These are phyloP conservation scores for Glyptemys insculpta DNA, from an alignment of 2,797 vertebrate species.

Conservation along the genomic window DNA sequence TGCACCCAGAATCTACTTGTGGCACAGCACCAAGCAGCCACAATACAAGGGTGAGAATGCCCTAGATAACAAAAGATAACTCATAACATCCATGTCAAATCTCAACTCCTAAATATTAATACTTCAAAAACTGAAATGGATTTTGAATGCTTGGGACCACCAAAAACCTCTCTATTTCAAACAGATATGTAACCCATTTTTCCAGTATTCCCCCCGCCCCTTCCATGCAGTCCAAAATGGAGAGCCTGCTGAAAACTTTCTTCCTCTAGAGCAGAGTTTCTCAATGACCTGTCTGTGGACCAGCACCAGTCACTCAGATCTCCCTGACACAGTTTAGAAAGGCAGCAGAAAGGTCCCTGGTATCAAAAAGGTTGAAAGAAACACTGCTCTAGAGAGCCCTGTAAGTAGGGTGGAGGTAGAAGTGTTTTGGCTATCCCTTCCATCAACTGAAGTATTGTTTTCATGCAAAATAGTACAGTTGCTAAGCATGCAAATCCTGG, in stretches of 20 bases:
- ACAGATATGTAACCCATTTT: no score
- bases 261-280: neutral
- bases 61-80: neutral
- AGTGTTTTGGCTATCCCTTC: neutral
- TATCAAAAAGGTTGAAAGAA: neutral
- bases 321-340: neutral
- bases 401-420: neutral
- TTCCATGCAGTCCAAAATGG: neutral
- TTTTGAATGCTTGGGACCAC: no score
- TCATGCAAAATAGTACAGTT: neutral
- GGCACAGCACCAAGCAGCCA: neutral
- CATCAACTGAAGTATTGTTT: neutral
- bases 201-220: no score
- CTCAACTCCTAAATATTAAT: no score
- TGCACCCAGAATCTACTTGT: neutral
- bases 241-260: neutral
- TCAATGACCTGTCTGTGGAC: neutral
- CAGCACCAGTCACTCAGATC: neutral
- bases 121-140: no score
- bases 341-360: neutral
- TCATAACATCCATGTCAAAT: neutral
- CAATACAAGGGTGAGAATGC: neutral
- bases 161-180: no score
- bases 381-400: neutral
- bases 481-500: neutral